Evolutionary conservation across 2,113 vertebrate species (phyloP).

Genomic region (Notiomystis cincta): DNA sequence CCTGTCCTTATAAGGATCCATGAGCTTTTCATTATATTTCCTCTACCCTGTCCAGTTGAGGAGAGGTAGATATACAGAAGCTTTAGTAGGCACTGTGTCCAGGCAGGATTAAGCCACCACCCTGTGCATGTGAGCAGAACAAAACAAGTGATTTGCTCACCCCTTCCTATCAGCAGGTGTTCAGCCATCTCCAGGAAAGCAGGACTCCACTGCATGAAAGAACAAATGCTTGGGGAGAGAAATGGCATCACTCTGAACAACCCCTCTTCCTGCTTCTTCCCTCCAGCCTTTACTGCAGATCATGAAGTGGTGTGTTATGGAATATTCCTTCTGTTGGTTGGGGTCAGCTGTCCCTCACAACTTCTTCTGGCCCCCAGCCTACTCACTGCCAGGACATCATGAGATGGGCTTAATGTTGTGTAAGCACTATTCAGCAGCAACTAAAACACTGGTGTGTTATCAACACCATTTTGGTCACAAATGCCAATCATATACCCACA

Average conservation of each 20-base stretch:
- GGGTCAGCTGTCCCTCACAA: background rate
- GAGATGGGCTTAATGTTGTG: background rate
- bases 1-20: background rate
- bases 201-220: background rate
- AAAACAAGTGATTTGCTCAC: background rate
- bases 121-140: background rate
- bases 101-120: background rate
- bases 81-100: background rate
- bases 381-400: background rate
- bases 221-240: background rate
- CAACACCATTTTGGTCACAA: background rate
- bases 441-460: background rate
- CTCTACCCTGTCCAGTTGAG: background rate
- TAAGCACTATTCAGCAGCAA: background rate
- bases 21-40: background rate
- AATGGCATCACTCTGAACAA: accelerated
- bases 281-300: background rate
- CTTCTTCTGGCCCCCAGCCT: background rate
- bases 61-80: background rate
- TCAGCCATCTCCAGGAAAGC: background rate
- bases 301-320: accelerated
- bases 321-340: background rate
- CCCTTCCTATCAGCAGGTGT: background rate
- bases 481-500: background rate
- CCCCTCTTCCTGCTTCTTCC: background rate